Percentiles rank a stretch among this genome's conserved stretches.
Evolutionary conservation across 1,140 invertebrate genomes (phyloP).

Genomic region (Glomeris maerens): DNA sequence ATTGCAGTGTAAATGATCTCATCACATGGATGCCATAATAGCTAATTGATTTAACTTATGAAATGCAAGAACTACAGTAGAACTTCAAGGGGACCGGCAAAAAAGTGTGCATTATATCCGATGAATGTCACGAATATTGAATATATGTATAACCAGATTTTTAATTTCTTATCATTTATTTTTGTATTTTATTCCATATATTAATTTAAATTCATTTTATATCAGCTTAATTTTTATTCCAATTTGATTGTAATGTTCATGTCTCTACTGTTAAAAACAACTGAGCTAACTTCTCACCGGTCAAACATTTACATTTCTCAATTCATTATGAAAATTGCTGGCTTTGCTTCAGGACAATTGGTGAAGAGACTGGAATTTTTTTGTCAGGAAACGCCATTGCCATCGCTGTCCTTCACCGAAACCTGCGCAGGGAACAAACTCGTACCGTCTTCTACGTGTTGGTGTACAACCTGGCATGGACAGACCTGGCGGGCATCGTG

Average conservation of each 20-base stretch:
- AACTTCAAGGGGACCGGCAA: no score
- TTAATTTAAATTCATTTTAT: no score
- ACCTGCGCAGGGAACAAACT: conserved; percentile 19
- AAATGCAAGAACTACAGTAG: no score
- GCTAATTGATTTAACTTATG: no score
- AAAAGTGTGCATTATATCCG: no score
- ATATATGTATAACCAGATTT: no score
- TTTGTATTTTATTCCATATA: no score
- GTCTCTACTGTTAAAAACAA: neutral
- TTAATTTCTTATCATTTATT: no score
- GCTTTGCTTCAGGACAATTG: neutral
- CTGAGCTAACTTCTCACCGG: neutral
- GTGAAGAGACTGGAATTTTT: neutral
- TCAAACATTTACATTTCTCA: neutral
- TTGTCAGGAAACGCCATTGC: conserved; percentile 26
- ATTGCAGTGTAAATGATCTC: no score
- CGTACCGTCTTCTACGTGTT: conserved; percentile 32
- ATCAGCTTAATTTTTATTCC: neutral
- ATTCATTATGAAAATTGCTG: neutral
- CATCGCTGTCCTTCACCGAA: conserved; percentile 24
- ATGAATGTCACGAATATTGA: no score
- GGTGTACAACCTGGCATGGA: conserved; percentile 30
- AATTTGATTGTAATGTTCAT: conserved; percentile 4
- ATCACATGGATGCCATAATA: no score
- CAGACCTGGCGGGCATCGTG: conserved; percentile 31